These are phyloP conservation scores for Psophia crepitans DNA, from an alignment of 2,113 vertebrate species.

Conservation along the genomic window DNA sequence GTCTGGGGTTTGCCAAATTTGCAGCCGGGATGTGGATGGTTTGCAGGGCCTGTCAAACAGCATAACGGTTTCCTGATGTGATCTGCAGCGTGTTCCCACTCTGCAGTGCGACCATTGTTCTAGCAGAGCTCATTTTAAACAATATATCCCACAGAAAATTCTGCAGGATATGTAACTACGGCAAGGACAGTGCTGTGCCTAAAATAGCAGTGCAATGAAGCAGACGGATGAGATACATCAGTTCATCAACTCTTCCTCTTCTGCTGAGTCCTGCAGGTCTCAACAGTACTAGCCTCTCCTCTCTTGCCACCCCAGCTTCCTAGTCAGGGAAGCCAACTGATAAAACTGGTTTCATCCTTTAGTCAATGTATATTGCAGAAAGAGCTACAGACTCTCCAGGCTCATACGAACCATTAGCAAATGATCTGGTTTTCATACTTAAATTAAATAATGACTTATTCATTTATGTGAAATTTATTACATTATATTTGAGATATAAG, in stretches of 20 bases:
- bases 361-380: not conserved
- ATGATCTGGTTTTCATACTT: constrained; percentile 18
- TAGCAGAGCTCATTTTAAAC: not conserved
- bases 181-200: not conserved
- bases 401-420: not conserved
- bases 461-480: constrained; percentile 52
- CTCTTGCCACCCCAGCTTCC: not conserved
- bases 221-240: not conserved
- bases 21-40: not conserved
- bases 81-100: not conserved
- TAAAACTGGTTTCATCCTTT: not conserved
- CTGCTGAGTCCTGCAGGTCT: not conserved
- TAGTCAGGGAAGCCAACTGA: not conserved
- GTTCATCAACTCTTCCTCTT: not conserved
- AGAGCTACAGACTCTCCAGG: not conserved
- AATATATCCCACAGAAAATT: not conserved
- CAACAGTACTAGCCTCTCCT: not conserved
- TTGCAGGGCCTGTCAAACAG: not conserved
- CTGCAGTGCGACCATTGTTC: not conserved
- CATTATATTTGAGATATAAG: constrained; percentile 41
- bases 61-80: not conserved
- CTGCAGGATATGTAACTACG: not conserved
- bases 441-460: constrained; percentile 63
- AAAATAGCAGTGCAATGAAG: not conserved
- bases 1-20: not conserved